Percentiles rank a stretch among this genome's conserved stretches.
Conservation (phyloP, 2,113 vertebrate genomes). For the Bos indicus region DNA sequence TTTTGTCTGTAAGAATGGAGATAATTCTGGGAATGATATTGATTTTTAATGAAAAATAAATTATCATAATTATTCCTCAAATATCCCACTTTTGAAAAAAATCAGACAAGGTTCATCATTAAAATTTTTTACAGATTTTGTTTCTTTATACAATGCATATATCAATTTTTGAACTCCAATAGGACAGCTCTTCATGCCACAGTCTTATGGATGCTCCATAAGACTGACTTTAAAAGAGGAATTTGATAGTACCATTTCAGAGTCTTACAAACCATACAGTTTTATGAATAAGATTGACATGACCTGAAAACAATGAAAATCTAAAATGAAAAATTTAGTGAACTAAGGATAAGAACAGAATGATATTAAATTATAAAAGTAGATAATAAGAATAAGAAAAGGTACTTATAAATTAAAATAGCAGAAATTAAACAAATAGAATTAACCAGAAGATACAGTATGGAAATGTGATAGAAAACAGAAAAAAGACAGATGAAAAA, state of each 20-base stretch:
- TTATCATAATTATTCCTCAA: background rate
- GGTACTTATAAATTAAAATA: background rate
- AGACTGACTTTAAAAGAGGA: background rate
- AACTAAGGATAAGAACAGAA: background rate
- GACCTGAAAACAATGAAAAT: slow-evolving; percentile 5
- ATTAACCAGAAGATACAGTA: background rate
- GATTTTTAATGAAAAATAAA: slow-evolving; percentile 30
- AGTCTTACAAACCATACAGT: background rate
- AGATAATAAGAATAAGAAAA: background rate
- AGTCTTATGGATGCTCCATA: background rate
- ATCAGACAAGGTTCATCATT: background rate
- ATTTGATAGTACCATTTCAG: background rate
- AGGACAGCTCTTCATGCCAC: background rate
- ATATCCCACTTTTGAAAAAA: background rate
- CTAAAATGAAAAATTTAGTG: background rate
- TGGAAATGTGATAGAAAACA: background rate
- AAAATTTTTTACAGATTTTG: background rate
- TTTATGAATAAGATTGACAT: background rate
- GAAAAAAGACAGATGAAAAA: background rate
- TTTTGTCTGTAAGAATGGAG: slow-evolving; percentile 8
- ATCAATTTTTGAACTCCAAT: background rate
- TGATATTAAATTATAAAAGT: background rate
- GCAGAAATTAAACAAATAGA: background rate
- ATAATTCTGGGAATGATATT: background rate
- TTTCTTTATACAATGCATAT: background rate